Conservation (phyloP, 2,113 vertebrate species). For the Heliornis fulica region DNA sequence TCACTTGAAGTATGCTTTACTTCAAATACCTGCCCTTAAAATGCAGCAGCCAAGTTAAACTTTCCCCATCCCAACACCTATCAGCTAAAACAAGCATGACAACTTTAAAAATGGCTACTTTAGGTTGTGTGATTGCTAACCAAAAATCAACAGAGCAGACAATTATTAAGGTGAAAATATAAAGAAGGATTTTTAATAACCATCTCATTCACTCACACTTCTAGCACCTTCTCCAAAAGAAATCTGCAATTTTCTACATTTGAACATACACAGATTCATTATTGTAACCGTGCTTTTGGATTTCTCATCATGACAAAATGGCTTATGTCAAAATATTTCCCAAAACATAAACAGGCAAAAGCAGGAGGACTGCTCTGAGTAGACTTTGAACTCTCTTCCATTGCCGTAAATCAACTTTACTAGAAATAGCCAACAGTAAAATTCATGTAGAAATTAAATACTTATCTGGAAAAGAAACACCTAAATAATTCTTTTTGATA, state of each 20-base stretch:
- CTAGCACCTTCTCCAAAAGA: background rate
- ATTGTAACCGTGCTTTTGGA: background rate
- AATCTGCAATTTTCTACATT: background rate
- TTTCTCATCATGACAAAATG: background rate
- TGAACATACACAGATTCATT: background rate
- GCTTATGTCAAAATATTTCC: background rate
- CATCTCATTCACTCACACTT: background rate
- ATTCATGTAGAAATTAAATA: background rate
- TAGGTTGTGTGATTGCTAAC: background rate
- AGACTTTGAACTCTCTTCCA: background rate
- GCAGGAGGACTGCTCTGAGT: background rate
- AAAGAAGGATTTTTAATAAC: background rate
- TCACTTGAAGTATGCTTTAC: background rate
- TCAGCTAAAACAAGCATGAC: background rate
- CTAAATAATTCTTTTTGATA: background rate
- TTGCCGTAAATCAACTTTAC: background rate
- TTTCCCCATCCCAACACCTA: rapidly evolving
- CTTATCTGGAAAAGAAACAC: background rate
- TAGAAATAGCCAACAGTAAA: background rate
- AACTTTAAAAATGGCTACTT: background rate
- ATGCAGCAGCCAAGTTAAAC: background rate
- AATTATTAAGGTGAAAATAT: background rate
- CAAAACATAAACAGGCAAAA: background rate
- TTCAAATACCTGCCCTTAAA: background rate
- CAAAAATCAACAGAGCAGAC: background rate